Evolutionary conservation across 2,888 invertebrate genomes (phyloP).

Genomic region (Ichneumoninae sp.): DNA sequence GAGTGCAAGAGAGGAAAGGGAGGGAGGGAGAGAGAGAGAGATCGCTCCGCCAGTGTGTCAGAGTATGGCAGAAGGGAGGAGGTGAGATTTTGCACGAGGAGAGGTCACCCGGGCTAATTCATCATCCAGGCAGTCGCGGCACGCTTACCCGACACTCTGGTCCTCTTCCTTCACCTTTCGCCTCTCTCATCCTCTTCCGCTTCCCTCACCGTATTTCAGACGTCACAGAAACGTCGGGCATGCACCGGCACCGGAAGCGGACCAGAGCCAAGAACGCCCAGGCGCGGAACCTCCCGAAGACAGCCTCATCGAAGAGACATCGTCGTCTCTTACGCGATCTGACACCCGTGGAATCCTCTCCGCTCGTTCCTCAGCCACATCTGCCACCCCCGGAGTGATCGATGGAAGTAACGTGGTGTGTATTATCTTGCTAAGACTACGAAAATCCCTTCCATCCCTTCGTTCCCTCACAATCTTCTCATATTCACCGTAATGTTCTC

Average conservation of each 20-base stretch:
- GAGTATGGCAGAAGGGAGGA: slow-evolving; percentile 71
- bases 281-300: slow-evolving; percentile 27
- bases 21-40: not conserved
- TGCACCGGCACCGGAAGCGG: slow-evolving; percentile 42
- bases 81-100: slow-evolving; percentile 81
- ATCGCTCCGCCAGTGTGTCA: slow-evolving; percentile 70
- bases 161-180: slow-evolving; percentile 59
- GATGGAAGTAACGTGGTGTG: slow-evolving; percentile 67
- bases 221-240: slow-evolving; percentile 29
- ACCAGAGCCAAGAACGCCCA: slow-evolving; percentile 42
- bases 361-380: slow-evolving; percentile 54
- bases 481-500: slow-evolving; percentile 28
- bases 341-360: slow-evolving; percentile 37
- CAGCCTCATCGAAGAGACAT: slow-evolving; percentile 42
- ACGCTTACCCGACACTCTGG: slow-evolving; percentile 69
- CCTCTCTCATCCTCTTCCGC: slow-evolving; percentile 40
- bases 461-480: slow-evolving; percentile 33
- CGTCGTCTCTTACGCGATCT: slow-evolving; percentile 23
- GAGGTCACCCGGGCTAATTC: slow-evolving; percentile 83
- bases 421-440: slow-evolving; percentile 16
- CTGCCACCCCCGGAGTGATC: slow-evolving; percentile 66
- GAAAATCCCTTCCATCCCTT: slow-evolving; percentile 17
- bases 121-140: slow-evolving; percentile 78
- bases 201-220: slow-evolving; percentile 49
- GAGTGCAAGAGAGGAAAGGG: not conserved